Percentiles rank a stretch among this genome's conserved stretches.
These are phyloP conservation scores for Agelas oroides DNA, from an alignment of 37 sponge, comb jelly and placozoan species.

Conservation along the genomic window DNA sequence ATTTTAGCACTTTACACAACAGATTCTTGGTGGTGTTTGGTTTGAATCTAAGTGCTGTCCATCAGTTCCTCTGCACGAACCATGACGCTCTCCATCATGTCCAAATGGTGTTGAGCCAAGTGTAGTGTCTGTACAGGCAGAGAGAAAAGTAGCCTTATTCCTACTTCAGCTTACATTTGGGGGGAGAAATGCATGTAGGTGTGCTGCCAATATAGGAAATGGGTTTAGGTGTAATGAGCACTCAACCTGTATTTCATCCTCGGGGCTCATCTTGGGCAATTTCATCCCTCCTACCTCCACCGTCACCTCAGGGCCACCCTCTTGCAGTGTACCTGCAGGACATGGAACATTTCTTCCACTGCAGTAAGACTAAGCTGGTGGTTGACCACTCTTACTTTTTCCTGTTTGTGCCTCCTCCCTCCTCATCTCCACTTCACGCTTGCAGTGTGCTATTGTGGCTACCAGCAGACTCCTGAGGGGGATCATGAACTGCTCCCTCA, in stretches of 20 bases:
- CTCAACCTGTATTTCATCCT: constrained; percentile 47
- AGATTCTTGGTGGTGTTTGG: too few species aligned
- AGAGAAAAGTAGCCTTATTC: background rate
- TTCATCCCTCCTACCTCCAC: constrained; percentile 48
- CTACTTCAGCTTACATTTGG: too few species aligned
- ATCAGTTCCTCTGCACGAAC: constrained; percentile 67
- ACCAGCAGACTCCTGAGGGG: constrained; percentile 26
- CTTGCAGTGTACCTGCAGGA: background rate
- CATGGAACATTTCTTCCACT: too few species aligned
- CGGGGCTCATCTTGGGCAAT: constrained; percentile 33
- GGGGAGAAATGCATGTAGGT: background rate
- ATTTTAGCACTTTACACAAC: too few species aligned
- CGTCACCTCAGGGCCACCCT: constrained; percentile 31
- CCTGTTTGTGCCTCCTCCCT: constrained; percentile 1
- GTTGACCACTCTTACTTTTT: background rate
- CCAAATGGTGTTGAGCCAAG: constrained; percentile 35
- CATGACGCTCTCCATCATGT: constrained; percentile 70
- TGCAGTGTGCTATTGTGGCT: constrained; percentile 14
- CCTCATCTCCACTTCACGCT: background rate
- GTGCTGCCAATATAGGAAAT: too few species aligned
- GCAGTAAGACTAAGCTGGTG: too few species aligned
- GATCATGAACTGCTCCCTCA: constrained; percentile 19
- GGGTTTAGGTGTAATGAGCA: too few species aligned
- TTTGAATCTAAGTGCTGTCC: too few species aligned
- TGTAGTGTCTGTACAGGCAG: constrained; percentile 28